Evolutionary conservation across 2,797 vertebrate species (phyloP).

Genomic region (Crenichthys baileyi): DNA sequence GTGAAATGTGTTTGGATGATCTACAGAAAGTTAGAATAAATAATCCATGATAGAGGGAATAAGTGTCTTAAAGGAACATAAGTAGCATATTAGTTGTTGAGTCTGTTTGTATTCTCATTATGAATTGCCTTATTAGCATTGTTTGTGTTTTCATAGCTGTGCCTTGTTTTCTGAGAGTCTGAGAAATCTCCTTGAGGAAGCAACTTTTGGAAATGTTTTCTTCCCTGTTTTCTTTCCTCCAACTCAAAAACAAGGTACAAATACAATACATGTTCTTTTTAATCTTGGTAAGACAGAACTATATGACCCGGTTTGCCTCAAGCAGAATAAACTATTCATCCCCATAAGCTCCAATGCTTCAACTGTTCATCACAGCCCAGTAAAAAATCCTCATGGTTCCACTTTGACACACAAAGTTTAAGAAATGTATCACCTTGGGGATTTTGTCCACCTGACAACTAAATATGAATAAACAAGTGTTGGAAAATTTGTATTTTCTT

Average conservation of each 20-base stretch:
- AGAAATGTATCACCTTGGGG: neutral
- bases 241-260: neutral
- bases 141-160: neutral
- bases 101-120: neutral
- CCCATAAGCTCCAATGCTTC: neutral
- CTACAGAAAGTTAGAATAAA: neutral
- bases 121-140: neutral
- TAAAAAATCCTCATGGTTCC: constrained; percentile 3
- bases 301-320: constrained; percentile 21
- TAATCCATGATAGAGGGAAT: neutral
- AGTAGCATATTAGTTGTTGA: neutral
- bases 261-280: neutral
- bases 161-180: neutral
- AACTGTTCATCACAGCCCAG: constrained; percentile 3
- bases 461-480: constrained; percentile 14
- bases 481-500: neutral
- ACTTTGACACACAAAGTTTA: neutral
- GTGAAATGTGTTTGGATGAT: neutral
- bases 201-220: neutral
- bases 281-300: neutral
- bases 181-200: neutral
- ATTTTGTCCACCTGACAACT: neutral
- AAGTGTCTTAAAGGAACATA: neutral
- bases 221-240: neutral
- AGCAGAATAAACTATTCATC: constrained; percentile 30